Evolutionary conservation across 2,888 invertebrate genomes (phyloP), one percentile per base, ranked within the genome.

Genomic region (Dryococelus australis): DNA sequence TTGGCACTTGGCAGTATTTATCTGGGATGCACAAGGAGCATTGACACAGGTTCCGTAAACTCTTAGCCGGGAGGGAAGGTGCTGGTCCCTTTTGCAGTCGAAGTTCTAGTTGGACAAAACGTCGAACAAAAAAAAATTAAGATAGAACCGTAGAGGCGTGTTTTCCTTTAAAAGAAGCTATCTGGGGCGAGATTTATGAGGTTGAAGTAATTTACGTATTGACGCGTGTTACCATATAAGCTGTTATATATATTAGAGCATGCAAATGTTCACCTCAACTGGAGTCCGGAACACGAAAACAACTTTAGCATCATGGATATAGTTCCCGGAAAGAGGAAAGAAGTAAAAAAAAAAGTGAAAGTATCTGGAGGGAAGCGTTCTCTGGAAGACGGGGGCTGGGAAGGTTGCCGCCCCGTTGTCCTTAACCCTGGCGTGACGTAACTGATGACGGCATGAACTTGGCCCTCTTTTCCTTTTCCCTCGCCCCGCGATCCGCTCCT

Each of bases 351-450:
- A 4, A 35, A 35, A 35, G 35, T 35, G 65, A 65, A 20, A 65
- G 20, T 20, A 8, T n/a, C 10, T 20, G 13, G 24, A 20, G 24
- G 65, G 65, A n/a, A 65, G n/a, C 24, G 65, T 65, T n/a, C 12
- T 47, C 4, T 5, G 47, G 12, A n/a, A 24, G n/a, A 1, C 0
- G 65, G 16, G 24, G 65, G 16, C 24, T 8, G 24, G 65, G 65
- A 65, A n/a, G 65, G 47, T 47, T 47, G 47, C 8, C 47, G 16
- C 10, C 24, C 8, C 24, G n/a, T 24, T 20, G 65, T 65, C 65
- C 65, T 65, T 65, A 65, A 65, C 65, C 65, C 65, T 65, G 65
- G n/a, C 65, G 65, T 65, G 65, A 65, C 65, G 65, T 65, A 65
- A 65, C 65, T 65, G 65, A 65, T 65, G 24, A 65, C 65, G 65